These are phyloP conservation scores for Aphidoletes aphidimyza DNA, from an alignment of 2,888 invertebrate genomes.

Conservation along the genomic window DNA sequence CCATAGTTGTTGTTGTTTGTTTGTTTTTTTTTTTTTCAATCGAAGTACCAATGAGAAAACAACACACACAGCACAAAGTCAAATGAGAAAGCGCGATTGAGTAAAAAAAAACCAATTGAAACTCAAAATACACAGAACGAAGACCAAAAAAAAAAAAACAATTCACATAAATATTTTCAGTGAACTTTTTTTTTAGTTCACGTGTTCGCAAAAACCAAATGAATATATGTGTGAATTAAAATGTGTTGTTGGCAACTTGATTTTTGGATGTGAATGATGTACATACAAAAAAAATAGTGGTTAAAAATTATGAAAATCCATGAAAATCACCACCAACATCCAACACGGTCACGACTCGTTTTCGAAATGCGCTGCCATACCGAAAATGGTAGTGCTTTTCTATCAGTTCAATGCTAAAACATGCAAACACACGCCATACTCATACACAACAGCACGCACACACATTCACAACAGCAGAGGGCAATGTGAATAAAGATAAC, in stretches of 20 bases:
- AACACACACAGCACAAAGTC: too few relatives aligned
- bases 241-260: constrained; percentile 2
- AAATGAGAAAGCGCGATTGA: too few relatives aligned
- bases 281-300: not conserved
- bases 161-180: too few relatives aligned
- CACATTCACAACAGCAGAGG: not conserved
- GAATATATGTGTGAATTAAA: too few relatives aligned
- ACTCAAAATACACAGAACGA: too few relatives aligned
- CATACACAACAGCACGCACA: not conserved
- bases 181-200: too few relatives aligned
- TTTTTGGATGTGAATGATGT: not conserved
- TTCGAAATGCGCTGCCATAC: constrained; percentile 32
- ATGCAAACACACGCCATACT: not conserved
- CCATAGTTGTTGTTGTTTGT: too few relatives aligned
- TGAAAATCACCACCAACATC: not conserved
- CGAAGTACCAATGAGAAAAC: too few relatives aligned
- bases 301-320: not conserved
- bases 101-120: too few relatives aligned
- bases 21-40: too few relatives aligned
- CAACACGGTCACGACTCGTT: constrained; percentile 11
- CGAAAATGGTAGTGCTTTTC: constrained; percentile 42
- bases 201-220: too few relatives aligned
- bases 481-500: not conserved
- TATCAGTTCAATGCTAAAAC: constrained; percentile 10
- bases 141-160: too few relatives aligned